A percentile compares a stretch with the other conserved stretches of the same genome.
Conservation (phyloP, 1,140 invertebrate genomes). For the Schlechtendalia chinensis region DNA sequence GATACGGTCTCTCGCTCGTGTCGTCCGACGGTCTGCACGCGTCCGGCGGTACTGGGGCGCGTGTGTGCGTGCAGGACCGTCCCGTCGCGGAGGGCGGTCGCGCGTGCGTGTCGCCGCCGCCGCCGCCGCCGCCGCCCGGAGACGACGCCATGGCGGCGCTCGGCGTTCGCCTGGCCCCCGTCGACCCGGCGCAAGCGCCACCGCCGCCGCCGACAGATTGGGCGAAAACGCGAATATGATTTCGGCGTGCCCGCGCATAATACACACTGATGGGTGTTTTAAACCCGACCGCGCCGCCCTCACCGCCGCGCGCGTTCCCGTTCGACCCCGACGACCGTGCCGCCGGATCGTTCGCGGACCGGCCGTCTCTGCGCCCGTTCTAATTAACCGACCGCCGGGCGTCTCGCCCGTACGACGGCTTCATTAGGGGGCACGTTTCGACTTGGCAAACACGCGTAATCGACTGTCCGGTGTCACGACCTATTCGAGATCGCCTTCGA, state of each 20-base stretch:
- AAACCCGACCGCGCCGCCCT: conserved; percentile 21
- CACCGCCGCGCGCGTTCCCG: background rate
- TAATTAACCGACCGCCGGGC: too few relatives aligned
- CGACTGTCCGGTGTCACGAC: too few relatives aligned
- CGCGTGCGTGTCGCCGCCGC: conserved; percentile 23
- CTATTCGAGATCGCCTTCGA: too few relatives aligned
- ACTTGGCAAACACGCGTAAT: too few relatives aligned
- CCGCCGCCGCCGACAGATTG: background rate
- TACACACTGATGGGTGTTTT: conserved; percentile 47
- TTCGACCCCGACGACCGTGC: background rate
- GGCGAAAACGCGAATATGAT: conserved; percentile 43
- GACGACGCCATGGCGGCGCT: conserved; percentile 17
- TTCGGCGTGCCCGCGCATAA: conserved; percentile 42
- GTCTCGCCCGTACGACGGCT: too few relatives aligned
- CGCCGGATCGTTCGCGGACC: too few relatives aligned
- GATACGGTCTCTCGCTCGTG: background rate
- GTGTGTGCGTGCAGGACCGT: conserved; percentile 21
- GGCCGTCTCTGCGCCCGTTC: background rate
- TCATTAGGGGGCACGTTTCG: too few relatives aligned
- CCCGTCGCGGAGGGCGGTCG: background rate
- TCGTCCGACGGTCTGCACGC: background rate
- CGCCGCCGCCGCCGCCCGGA: background rate
- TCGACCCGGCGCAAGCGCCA: too few relatives aligned
- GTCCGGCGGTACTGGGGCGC: too few relatives aligned
- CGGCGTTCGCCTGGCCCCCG: conserved; percentile 11